These are phyloP conservation scores for Melanostigma gelatinosum DNA, from an alignment of 2,113 vertebrate species.

Conservation along the genomic window DNA sequence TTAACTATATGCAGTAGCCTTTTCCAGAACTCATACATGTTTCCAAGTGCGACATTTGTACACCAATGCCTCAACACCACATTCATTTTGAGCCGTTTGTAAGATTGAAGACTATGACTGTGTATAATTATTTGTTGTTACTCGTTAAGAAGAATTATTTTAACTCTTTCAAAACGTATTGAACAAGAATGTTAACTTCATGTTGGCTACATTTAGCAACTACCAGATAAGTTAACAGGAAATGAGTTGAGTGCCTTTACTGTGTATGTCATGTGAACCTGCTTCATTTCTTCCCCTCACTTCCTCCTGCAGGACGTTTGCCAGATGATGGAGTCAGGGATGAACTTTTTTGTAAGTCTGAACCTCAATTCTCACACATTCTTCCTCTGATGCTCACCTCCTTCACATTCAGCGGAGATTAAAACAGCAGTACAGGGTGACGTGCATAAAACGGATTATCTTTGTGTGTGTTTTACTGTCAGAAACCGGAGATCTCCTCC, in stretches of 20 bases:
- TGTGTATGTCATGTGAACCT: background rate
- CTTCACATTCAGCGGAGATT: background rate
- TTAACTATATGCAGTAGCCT: background rate
- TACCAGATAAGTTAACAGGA: background rate
- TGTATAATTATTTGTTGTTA: background rate
- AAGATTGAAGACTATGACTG: background rate
- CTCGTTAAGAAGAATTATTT: background rate
- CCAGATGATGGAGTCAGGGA: background rate
- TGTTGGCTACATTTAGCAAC: background rate
- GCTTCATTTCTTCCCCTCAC: background rate
- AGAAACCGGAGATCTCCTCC: slow-evolving; percentile 84
- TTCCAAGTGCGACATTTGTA: background rate
- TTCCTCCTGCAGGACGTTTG: slow-evolving; percentile 57
- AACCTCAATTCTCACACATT: background rate
- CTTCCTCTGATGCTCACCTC: background rate
- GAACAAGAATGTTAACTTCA: background rate
- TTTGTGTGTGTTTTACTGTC: slow-evolving; percentile 56
- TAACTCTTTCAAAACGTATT: background rate
- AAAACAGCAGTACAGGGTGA: background rate
- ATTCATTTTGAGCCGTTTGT: background rate
- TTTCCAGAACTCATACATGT: background rate
- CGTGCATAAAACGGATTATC: background rate
- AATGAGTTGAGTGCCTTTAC: background rate
- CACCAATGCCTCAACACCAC: background rate
- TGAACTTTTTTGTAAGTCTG: slow-evolving; percentile 55